Base-by-base conservation (phyloP, 2,113 vertebrate species). In the Phrynosoma platyrhinos region DNA sequence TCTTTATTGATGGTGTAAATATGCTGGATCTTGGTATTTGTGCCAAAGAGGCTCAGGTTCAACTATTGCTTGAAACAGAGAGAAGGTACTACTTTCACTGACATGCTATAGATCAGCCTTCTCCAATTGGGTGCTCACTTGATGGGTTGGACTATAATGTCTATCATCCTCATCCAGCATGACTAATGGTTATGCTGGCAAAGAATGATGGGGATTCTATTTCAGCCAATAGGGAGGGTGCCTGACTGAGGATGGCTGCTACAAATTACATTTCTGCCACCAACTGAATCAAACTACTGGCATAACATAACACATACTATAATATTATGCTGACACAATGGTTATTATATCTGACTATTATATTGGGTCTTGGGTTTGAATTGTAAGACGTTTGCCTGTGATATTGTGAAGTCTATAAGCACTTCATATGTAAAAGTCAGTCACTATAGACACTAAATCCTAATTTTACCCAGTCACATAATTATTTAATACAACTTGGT, bases 371-470 rank as follows among this genome's bases (percentile, higher is more conserved):
- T 52, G 13, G n/a, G 6, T 55, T 68, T 53, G 76, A 2, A 1
- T 75, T 58, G 21, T 72, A 72, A 53, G 72, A 77, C 13, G n/a
- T 8, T 47, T 47, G 25, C 25, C 64, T 77, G 3, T 12, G 12
- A 25, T 78, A 3, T 47, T 68, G 42, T 79, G 12, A 6, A 36
- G 9, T 79, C 5, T 86, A 30, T 79, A 86, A 86, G 40, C 27
- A 86, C 21, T 79, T 78, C 53, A n/a, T n/a, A 77, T n/a, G 74
- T 69, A 53, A 79, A 79, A 75, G 64, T 68, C 21, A 64, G 25
- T 47, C 68, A 82, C 30, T 47, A 21, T 47, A 68, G 64, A 69
- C 69, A 21, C 52, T 79, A 62, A 86, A 79, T 83, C 40, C 30
- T 55, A n/a, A n/a, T 75, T 84, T 40, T 62, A 58, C 9, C n/a